phyloP scores from a whole-genome alignment of 2,113 vertebrate species.

The Guaruba guarouba region DNA sequence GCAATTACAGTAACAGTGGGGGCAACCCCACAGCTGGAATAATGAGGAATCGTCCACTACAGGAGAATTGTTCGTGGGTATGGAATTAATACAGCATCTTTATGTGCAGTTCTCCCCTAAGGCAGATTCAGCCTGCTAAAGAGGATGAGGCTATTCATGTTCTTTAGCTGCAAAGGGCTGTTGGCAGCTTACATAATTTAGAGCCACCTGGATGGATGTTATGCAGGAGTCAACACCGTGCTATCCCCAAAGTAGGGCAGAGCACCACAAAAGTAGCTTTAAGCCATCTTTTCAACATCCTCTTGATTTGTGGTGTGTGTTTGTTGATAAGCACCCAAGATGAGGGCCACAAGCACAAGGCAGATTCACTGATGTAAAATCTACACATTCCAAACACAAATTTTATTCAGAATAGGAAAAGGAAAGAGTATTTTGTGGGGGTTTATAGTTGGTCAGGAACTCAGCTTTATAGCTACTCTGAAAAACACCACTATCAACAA shows the following conservation, averaged over 20 bases:
- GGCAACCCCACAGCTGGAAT: not conserved
- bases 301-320: not conserved
- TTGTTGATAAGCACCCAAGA: not conserved
- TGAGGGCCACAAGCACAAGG: not conserved
- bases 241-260: not conserved
- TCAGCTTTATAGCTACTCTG: slow-evolving; percentile 22
- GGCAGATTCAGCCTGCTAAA: not conserved
- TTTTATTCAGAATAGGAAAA: not conserved
- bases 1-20: not conserved
- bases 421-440: not conserved
- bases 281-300: not conserved
- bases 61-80: not conserved
- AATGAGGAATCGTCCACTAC: not conserved
- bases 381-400: not conserved
- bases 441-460: slow-evolving; percentile 14
- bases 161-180: not conserved
- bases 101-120: not conserved
- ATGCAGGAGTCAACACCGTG: accelerated
- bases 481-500: slow-evolving; percentile 50
- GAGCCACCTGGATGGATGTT: not conserved
- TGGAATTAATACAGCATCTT: not conserved
- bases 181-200: not conserved
- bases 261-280: not conserved
- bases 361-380: not conserved
- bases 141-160: not conserved